Evolutionary conservation across 2,888 invertebrate species (phyloP).

Genomic region (Drosophila incognita): DNA sequence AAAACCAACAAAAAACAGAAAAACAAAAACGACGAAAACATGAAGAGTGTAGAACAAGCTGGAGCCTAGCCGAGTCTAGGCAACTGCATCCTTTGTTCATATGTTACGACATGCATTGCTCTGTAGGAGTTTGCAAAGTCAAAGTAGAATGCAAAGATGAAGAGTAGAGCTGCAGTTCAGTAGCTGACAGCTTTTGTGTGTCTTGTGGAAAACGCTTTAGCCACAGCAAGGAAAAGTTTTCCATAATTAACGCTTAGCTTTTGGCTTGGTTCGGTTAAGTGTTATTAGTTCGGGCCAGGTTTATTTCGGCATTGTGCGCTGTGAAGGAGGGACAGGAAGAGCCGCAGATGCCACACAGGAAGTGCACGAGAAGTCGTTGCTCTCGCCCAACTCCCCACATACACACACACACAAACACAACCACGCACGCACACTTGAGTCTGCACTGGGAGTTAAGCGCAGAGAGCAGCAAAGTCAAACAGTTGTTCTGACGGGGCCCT

Average conservation of each 20-base stretch:
- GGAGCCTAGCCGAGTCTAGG: conserved; percentile 31
- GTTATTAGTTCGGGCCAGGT: conserved; percentile 67
- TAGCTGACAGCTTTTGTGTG: conserved; percentile 67
- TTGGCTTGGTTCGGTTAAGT: conserved; percentile 65
- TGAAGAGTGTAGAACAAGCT: conserved; percentile 35
- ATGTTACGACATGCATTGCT: conserved; percentile 71
- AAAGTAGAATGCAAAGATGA: background rate
- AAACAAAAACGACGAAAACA: conserved; percentile 47
- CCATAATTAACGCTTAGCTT: conserved; percentile 77
- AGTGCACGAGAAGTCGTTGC: conserved; percentile 55
- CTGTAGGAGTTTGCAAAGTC: conserved; percentile 15
- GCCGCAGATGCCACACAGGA: conserved; percentile 24
- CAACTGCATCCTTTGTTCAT: conserved; percentile 76
- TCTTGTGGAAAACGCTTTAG: conserved; percentile 57
- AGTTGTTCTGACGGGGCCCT: conserved; percentile 51
- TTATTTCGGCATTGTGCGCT: conserved; percentile 26
- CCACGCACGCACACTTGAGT: conserved; percentile 23
- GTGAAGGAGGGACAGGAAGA: background rate
- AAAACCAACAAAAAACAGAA: conserved; percentile 47
- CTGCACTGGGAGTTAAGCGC: conserved; percentile 34
- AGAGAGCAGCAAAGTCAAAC: conserved; percentile 31
- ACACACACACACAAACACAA: background rate
- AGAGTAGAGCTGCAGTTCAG: conserved; percentile 45
- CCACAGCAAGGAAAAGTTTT: conserved; percentile 65
- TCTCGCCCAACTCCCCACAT: conserved; percentile 6